These are phyloP conservation scores for Notoglanidium macrostoma DNA, from an alignment of 2,797 vertebrate species.

Conservation along the genomic window DNA sequence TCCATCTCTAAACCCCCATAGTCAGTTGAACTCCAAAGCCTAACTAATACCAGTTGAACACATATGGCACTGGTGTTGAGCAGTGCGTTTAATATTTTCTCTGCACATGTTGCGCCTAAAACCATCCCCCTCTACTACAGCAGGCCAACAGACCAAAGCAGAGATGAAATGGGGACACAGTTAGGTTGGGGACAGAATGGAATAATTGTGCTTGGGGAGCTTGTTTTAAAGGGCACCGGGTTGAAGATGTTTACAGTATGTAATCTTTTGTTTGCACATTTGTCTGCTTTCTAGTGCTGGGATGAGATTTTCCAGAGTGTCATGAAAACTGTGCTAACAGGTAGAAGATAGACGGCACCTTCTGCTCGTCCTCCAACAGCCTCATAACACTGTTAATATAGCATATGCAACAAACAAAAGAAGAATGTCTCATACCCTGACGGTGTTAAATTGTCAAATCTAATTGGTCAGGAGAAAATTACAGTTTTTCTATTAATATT, in stretches of 20 bases:
- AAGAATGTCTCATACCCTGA: background rate
- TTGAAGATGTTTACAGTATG: conserved; percentile 74
- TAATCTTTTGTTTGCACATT: conserved; percentile 80
- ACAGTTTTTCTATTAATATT: background rate
- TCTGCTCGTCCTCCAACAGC: background rate
- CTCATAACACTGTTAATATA: background rate
- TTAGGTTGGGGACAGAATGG: conserved; percentile 68
- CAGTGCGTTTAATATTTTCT: conserved; percentile 63
- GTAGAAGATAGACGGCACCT: conserved; percentile 52
- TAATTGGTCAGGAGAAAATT: background rate
- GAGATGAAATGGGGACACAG: conserved; percentile 62
- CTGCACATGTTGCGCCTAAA: conserved; percentile 42
- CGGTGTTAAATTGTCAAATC: background rate
- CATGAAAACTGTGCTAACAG: conserved; percentile 60
- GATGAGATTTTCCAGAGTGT: conserved; percentile 64
- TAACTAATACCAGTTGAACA: conserved; percentile 74
- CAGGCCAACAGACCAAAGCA: conserved; percentile 66
- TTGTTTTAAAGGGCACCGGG: conserved; percentile 78
- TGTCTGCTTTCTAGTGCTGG: conserved; percentile 70
- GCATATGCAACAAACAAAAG: background rate
- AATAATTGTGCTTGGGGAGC: conserved; percentile 67
- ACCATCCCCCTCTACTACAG: conserved; percentile 30
- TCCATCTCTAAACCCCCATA: conserved; percentile 74
- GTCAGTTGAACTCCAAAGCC: conserved; percentile 81
- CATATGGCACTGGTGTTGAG: conserved; percentile 70